phyloP scores from a whole-genome alignment of 2,888 invertebrate genomes.

The Pachydiplax longipennis region DNA sequence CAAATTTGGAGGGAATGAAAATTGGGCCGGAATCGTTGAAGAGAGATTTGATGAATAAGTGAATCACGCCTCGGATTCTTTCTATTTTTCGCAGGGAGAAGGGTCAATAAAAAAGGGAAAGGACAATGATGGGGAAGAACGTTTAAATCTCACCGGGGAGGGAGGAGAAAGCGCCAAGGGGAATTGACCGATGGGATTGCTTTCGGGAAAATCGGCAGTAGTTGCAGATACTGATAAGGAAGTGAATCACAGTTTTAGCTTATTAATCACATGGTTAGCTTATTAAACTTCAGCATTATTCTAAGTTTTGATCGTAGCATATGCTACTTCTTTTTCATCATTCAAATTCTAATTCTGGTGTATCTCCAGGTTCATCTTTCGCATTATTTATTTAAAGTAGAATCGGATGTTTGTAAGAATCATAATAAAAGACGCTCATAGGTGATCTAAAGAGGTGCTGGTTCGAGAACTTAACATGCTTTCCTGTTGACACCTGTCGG shows the following conservation, averaged over 20 bases:
- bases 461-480: too few species aligned
- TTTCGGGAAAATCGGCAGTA: neutral
- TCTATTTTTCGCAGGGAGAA: neutral
- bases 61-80: neutral
- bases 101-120: neutral
- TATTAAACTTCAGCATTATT: too few species aligned
- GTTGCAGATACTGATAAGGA: neutral
- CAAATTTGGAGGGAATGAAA: constrained; percentile 13
- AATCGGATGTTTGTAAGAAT: too few species aligned
- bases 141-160: neutral
- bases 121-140: neutral
- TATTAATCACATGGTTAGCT: too few species aligned
- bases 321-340: too few species aligned
- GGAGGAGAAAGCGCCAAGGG: neutral
- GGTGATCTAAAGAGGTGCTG: too few species aligned
- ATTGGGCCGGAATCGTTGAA: neutral
- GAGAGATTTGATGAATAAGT: constrained; percentile 35
- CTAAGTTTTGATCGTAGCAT: too few species aligned
- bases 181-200: neutral
- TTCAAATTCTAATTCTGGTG: too few species aligned
- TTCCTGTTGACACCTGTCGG: too few species aligned
- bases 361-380: too few species aligned
- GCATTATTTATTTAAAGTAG: too few species aligned
- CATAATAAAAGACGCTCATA: too few species aligned
- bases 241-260: neutral